A percentile compares a stretch with the other conserved stretches of the same genome.
Evolutionary conservation across 2,113 vertebrate species (phyloP).

Genomic region (Colinus virginianus): DNA sequence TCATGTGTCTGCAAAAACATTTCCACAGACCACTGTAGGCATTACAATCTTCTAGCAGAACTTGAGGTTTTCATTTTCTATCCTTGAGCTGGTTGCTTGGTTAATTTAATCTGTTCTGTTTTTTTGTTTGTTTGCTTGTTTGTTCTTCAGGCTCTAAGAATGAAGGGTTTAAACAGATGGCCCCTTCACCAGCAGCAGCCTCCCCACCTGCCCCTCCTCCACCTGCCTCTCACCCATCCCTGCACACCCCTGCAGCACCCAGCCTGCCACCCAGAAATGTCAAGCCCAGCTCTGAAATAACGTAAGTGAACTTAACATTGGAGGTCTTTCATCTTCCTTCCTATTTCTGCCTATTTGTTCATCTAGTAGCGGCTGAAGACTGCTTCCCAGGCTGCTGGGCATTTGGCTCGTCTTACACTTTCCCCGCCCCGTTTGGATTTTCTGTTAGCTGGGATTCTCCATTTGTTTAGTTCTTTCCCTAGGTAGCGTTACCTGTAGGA

Average conservation of each 20-base stretch:
- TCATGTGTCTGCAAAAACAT: not conserved
- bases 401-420: not conserved
- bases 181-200: not conserved
- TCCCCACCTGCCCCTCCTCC: conserved; percentile 27
- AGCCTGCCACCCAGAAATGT: conserved; percentile 86
- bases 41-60: not conserved
- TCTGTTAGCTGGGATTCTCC: not conserved
- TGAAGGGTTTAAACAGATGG: not conserved
- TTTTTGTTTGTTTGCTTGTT: not conserved
- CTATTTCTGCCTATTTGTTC: not conserved
- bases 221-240: conserved; percentile 41
- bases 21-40: not conserved
- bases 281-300: conserved; percentile 62
- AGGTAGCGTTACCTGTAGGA: not conserved
- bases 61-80: not conserved
- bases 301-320: conserved; percentile 46
- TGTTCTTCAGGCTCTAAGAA: conserved; percentile 46
- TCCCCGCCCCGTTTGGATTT: not conserved
- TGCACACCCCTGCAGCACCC: conserved; percentile 59
- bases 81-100: not conserved
- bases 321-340: not conserved
- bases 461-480: not conserved
- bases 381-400: not conserved
- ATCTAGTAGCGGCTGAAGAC: not conserved
- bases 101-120: not conserved